Conservation (phyloP, 2,113 vertebrate species). For the Mixornis gularis region DNA sequence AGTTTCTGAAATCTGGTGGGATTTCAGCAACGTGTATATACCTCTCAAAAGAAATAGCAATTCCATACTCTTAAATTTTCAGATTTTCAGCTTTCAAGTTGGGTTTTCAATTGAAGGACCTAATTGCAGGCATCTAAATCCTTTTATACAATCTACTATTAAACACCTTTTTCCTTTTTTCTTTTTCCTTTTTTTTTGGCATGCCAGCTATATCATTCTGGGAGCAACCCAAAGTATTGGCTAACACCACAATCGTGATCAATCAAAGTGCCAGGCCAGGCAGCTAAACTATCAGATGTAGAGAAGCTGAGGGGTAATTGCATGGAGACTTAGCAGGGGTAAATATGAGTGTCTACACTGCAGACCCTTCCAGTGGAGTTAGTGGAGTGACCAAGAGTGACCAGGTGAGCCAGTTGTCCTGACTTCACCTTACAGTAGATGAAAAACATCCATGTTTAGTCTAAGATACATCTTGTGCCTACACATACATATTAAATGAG, state of each 20-base stretch:
- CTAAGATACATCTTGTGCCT: not conserved
- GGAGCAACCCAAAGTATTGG: not conserved
- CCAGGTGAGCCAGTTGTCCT: not conserved
- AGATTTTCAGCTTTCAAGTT: not conserved
- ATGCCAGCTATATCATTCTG: not conserved
- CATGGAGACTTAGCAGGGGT: not conserved
- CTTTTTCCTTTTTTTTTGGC: not conserved
- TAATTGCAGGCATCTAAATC: not conserved
- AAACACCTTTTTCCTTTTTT: not conserved
- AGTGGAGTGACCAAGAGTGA: not conserved
- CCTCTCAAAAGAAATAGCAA: not conserved
- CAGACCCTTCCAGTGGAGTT: not conserved
- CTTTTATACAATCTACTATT: not conserved
- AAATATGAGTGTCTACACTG: not conserved
- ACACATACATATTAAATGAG: not conserved
- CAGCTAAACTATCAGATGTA: not conserved
- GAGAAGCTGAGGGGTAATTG: not conserved
- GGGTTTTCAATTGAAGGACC: not conserved
- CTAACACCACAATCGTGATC: not conserved
- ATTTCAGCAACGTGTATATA: not conserved
- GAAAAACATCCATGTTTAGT: not conserved
- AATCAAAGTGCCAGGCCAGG: not conserved
- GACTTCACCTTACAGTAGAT: not conserved
- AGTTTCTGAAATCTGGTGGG: not conserved
- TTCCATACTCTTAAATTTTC: not conserved